Evolutionary conservation across 2,888 invertebrate species (phyloP).

Genomic region (Lobophora halterata): DNA sequence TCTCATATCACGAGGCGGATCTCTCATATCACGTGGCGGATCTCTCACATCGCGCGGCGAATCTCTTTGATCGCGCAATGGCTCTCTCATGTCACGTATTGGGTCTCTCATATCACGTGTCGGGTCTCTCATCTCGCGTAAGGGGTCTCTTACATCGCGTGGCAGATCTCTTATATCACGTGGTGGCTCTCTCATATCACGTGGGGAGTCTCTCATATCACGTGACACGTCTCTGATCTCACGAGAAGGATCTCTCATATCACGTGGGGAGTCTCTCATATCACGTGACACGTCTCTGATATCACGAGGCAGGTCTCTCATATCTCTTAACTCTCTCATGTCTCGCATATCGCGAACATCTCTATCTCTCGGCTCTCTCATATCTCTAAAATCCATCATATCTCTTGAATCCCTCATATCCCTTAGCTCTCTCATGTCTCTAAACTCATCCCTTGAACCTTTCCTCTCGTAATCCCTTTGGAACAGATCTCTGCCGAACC

Average conservation of each 20-base stretch:
- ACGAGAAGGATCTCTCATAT: constrained; percentile 16
- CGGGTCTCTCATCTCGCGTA: not conserved
- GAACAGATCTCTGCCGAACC: constrained; percentile 41
- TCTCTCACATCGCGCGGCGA: not conserved
- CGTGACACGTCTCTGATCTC: constrained; percentile 7
- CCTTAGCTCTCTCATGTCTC: constrained; percentile 12
- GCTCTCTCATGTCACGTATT: constrained; percentile 9
- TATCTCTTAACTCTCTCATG: constrained; percentile 10
- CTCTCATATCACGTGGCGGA: too few species aligned
- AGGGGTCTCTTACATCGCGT: constrained; percentile 3
- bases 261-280: constrained; percentile 15
- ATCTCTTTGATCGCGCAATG: too few species aligned
- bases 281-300: constrained; percentile 10
- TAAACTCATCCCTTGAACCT: constrained; percentile 41
- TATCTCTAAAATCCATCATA: not conserved
- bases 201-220: constrained; percentile 1
- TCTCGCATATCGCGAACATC: constrained; percentile 3
- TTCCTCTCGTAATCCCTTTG: constrained; percentile 46
- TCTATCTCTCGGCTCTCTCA: not conserved
- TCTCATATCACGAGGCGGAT: constrained; percentile 1
- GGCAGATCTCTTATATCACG: constrained; percentile 7
- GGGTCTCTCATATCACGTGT: constrained; percentile 4
- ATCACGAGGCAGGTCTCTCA: constrained; percentile 6
- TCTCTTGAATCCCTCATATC: constrained; percentile 1
- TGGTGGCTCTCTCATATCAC: constrained; percentile 10